phyloP scores from a whole-genome alignment of 2,113 vertebrate species.

The Anseranas semipalmata region DNA sequence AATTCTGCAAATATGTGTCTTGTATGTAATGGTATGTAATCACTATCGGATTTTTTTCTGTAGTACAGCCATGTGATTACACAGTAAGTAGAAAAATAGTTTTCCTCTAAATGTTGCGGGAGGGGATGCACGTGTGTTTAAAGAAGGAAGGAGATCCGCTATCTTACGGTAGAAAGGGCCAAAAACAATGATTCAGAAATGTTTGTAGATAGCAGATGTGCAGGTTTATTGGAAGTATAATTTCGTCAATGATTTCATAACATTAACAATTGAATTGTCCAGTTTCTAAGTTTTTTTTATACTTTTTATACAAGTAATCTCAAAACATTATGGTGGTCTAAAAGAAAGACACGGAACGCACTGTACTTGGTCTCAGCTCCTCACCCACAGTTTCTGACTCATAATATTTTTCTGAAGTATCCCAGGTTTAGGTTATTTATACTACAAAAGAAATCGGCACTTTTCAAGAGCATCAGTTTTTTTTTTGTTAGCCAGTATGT shows the following conservation, averaged over 20 bases:
- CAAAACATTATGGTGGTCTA: neutral
- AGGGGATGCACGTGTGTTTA: neutral
- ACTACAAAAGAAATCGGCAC: neutral
- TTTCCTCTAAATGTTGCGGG: neutral
- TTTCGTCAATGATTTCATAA: neutral
- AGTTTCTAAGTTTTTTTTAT: neutral
- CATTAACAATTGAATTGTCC: neutral
- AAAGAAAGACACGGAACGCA: neutral
- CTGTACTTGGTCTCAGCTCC: neutral
- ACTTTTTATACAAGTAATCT: neutral
- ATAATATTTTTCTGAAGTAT: neutral
- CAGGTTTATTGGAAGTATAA: neutral
- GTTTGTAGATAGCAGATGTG: neutral
- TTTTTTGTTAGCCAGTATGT: neutral
- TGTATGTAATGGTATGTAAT: neutral
- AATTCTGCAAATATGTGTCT: neutral
- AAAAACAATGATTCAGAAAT: neutral
- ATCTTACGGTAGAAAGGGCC: neutral
- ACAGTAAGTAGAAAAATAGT: neutral
- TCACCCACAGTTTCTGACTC: neutral
- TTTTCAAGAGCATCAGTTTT: neutral
- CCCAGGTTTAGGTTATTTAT: neutral
- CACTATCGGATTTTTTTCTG: fast-evolving
- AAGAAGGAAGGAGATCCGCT: neutral
- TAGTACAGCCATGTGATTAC: neutral